Percentiles rank a stretch among this genome's conserved stretches.
Evolutionary conservation across 2,113 vertebrate genomes (phyloP).

Genomic region (Atractosteus spatula): DNA sequence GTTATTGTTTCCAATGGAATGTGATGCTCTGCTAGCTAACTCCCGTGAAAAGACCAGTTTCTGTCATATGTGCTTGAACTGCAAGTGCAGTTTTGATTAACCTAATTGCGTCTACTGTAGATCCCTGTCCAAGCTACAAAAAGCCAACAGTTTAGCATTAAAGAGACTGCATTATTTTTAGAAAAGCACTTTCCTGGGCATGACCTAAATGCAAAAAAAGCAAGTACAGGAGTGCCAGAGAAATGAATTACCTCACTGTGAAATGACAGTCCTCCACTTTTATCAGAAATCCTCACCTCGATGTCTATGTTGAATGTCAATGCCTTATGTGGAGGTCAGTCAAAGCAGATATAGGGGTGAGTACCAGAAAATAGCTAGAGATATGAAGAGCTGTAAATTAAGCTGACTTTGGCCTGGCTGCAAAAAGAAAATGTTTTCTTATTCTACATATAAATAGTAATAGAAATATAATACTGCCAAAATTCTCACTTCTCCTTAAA

Average conservation of each 20-base stretch:
- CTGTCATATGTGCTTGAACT: too few relatives aligned
- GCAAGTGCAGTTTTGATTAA: constrained; percentile 29
- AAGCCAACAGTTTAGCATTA: not conserved
- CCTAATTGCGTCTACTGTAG: constrained; percentile 6
- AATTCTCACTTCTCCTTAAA: too few relatives aligned
- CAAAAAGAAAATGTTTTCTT: not conserved
- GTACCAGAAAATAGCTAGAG: not conserved
- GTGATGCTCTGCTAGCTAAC: constrained; percentile 12
- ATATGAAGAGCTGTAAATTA: not conserved
- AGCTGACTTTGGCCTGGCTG: not conserved
- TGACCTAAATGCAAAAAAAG: constrained; percentile 54
- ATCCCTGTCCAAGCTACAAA: too few relatives aligned
- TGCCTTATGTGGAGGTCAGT: constrained; percentile 7
- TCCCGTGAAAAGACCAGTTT: too few relatives aligned
- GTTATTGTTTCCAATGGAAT: constrained; percentile 14
- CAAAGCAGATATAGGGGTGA: constrained; percentile 12
- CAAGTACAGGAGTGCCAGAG: constrained; percentile 30
- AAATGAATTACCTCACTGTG: constrained; percentile 39
- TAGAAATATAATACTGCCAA: not conserved
- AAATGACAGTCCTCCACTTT: constrained; percentile 58
- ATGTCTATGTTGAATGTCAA: constrained; percentile 20
- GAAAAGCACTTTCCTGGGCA: constrained; percentile 40
- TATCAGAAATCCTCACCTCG: constrained; percentile 54
- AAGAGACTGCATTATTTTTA: constrained; percentile 52
- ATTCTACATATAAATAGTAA: not conserved